phyloP scores from a whole-genome alignment of 2,113 vertebrate species.

The Ciconia maguari region DNA sequence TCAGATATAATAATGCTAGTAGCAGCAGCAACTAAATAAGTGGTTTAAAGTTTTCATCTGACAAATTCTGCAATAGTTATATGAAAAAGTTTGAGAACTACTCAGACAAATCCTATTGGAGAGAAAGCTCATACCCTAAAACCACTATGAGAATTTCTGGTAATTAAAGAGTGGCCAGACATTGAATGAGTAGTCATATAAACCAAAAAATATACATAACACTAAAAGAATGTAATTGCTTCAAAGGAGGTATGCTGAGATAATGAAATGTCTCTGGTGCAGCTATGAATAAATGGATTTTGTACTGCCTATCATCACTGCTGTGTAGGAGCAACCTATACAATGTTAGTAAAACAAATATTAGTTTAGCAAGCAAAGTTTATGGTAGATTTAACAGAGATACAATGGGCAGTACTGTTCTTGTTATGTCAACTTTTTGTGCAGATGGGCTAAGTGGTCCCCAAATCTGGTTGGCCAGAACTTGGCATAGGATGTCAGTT shows the following conservation, averaged over 20 bases:
- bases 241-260: neutral
- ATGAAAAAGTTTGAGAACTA: neutral
- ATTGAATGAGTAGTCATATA: neutral
- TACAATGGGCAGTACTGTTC: accelerated
- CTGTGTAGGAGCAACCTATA: neutral
- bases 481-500: neutral
- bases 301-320: neutral
- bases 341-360: neutral
- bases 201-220: neutral
- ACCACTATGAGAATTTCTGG: neutral
- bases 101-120: accelerated
- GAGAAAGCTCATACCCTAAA: neutral
- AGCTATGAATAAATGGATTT: neutral
- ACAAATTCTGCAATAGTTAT: neutral
- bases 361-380: neutral
- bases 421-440: neutral
- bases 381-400: neutral
- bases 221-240: neutral
- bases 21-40: neutral
- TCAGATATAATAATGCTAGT: neutral
- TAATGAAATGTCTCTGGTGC: neutral
- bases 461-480: neutral
- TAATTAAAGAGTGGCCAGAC: neutral
- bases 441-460: neutral
- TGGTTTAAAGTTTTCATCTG: neutral